phyloP scores from a whole-genome alignment of 2,888 invertebrate genomes.

The Idaea dimidiata region DNA sequence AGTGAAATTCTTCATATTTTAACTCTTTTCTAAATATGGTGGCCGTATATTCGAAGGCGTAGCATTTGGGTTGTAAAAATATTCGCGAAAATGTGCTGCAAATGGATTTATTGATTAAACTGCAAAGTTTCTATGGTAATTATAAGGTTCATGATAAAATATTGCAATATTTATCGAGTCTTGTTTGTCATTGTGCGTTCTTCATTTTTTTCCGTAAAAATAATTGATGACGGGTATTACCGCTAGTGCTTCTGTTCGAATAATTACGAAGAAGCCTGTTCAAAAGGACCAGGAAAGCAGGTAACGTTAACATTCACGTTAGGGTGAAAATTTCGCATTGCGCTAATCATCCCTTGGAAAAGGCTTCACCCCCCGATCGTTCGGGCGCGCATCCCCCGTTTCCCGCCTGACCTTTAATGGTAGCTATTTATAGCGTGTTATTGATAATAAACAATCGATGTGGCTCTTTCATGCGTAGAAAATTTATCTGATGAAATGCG shows the following conservation, averaged over 20 bases:
- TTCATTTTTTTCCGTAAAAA: conserved; percentile 32
- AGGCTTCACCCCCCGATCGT: conserved; percentile 8
- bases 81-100: conserved; percentile 51
- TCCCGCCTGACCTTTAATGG: conserved; percentile 71
- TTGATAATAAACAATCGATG: conserved; percentile 64
- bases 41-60: conserved; percentile 40
- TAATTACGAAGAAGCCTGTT: conserved; percentile 59
- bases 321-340: conserved; percentile 21
- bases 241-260: conserved; percentile 72
- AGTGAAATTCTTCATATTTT: conserved; percentile 8
- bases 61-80: conserved; percentile 46
- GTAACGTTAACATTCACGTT: conserved; percentile 37
- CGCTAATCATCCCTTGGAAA: conserved; percentile 19
- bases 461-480: conserved; percentile 41
- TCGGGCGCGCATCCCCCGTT: conserved; percentile 39
- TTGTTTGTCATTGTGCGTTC: conserved; percentile 30
- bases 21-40: conserved; percentile 41
- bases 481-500: conserved; percentile 24
- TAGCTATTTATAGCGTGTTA: conserved; percentile 65
- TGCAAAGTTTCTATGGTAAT: conserved; percentile 66
- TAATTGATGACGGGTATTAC: conserved; percentile 74
- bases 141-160: conserved; percentile 42
- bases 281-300: conserved; percentile 44
- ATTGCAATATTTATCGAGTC: conserved; percentile 36
- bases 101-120: conserved; percentile 69